phyloP scores from a whole-genome alignment of 2,797 vertebrate genomes.

The Masticophis lateralis region DNA sequence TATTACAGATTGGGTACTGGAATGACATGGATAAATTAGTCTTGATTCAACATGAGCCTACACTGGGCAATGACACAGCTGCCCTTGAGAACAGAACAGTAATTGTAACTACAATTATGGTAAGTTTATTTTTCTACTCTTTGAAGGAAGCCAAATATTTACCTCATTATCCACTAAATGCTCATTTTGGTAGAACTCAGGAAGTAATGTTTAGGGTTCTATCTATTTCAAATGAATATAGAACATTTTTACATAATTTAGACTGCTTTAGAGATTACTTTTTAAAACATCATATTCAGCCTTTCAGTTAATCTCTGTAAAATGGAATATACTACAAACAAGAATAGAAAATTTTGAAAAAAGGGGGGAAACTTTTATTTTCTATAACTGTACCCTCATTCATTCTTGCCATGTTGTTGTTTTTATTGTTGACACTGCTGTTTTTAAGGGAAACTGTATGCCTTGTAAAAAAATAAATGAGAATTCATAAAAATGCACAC shows the following conservation, averaged over 20 bases:
- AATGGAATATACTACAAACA: constrained; percentile 42
- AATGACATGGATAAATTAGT: constrained; percentile 97
- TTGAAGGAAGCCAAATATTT: constrained; percentile 33
- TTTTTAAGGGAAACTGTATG: background rate
- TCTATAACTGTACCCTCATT: constrained; percentile 2
- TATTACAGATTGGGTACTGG: constrained; percentile 94
- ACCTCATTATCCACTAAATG: constrained; percentile 44
- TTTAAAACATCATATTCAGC: constrained; percentile 32
- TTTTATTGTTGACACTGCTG: background rate
- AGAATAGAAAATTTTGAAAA: constrained; percentile 13
- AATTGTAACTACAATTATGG: constrained; percentile 97
- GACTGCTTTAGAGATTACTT: constrained; percentile 24
- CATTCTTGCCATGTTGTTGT: constrained; percentile 1
- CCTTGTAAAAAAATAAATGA: background rate
- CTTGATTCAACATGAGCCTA: constrained; percentile 90
- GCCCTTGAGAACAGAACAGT: constrained; percentile 95
- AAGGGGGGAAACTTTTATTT: constrained; percentile 1
- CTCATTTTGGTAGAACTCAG: constrained; percentile 22
- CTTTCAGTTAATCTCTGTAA: constrained; percentile 49
- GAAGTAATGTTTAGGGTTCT: constrained; percentile 41
- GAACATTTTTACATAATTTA: constrained; percentile 32
- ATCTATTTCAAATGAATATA: constrained; percentile 22
- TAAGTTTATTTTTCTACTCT: constrained; percentile 75
- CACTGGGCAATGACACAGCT: constrained; percentile 88
- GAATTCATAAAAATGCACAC: constrained; percentile 14